A percentile compares a stretch with the other conserved stretches of the same genome.
These are phyloP conservation scores for Drosophila subobscura DNA, from an alignment of 1,140 invertebrate genomes.

Conservation along the genomic window DNA sequence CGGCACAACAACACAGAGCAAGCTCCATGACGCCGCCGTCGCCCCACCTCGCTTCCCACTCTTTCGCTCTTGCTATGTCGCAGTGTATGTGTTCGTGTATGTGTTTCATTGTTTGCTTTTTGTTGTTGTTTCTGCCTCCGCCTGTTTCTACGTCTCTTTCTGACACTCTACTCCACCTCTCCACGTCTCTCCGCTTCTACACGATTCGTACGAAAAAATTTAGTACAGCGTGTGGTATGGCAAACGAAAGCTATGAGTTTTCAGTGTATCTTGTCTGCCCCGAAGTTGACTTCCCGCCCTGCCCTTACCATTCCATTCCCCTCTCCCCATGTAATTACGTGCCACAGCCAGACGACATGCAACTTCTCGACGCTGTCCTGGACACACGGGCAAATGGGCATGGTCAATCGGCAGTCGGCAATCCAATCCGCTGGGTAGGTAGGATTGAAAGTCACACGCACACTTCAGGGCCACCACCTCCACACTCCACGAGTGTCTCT, in stretches of 20 bases:
- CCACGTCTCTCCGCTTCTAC: slow-evolving; percentile 54
- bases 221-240: slow-evolving; percentile 81
- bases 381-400: no score
- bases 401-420: no score
- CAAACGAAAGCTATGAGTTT: slow-evolving; percentile 81
- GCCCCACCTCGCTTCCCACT: slow-evolving; percentile 14
- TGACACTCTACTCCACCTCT: no score
- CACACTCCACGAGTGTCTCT: slow-evolving; percentile 1
- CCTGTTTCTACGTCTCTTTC: no score
- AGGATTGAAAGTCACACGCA: slow-evolving; percentile 49
- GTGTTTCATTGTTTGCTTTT: slow-evolving; percentile 75
- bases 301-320: slow-evolving; percentile 5
- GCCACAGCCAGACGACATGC: slow-evolving; percentile 24
- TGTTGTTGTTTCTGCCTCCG: slow-evolving; percentile 59
- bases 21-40: slow-evolving; percentile 40
- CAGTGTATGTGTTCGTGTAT: slow-evolving; percentile 13
- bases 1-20: slow-evolving; percentile 38
- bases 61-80: slow-evolving; percentile 18
- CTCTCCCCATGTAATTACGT: slow-evolving; percentile 49
- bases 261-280: slow-evolving; percentile 75
- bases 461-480: slow-evolving; percentile 2
- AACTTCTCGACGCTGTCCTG: no score
- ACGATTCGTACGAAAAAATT: slow-evolving; percentile 74
- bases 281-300: slow-evolving; percentile 21
- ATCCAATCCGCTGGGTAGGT: neutral